These are phyloP conservation scores for Hyposoter didymator DNA, from an alignment of 2,888 invertebrate species.

Conservation along the genomic window DNA sequence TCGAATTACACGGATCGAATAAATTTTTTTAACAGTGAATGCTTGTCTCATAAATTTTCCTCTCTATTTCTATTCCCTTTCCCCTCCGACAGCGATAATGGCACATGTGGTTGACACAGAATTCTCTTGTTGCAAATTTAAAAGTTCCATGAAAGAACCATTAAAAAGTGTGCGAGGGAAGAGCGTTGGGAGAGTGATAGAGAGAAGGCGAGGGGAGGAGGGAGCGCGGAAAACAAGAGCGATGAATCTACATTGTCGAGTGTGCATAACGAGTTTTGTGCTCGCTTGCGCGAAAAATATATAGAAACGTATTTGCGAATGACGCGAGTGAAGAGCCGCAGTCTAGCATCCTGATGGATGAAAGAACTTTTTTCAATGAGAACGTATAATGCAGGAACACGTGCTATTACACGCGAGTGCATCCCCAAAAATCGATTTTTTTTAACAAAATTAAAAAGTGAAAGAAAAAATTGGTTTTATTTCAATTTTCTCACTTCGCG, in stretches of 20 bases:
- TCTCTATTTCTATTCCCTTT: constrained; percentile 18
- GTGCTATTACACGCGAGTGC: constrained; percentile 21
- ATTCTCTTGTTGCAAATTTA: constrained; percentile 38
- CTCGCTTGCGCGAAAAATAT: constrained; percentile 38
- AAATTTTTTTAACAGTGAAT: not conserved
- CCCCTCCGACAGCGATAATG: not conserved
- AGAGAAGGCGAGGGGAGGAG: not conserved
- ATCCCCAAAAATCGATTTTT: constrained; percentile 19
- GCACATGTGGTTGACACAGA: constrained; percentile 30
- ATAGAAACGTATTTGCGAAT: constrained; percentile 34
- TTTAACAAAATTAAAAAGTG: constrained; percentile 2
- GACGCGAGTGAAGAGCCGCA: constrained; percentile 54
- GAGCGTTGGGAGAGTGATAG: constrained; percentile 25
- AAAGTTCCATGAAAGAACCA: constrained; percentile 24
- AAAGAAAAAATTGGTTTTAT: not conserved
- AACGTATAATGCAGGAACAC: constrained; percentile 35
- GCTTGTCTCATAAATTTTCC: not conserved
- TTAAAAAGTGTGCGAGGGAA: constrained; percentile 11
- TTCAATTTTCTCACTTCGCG: not conserved
- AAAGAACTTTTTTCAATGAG: constrained; percentile 38
- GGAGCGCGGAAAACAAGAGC: constrained; percentile 1
- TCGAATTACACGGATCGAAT: not conserved
- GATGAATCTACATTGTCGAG: constrained; percentile 51
- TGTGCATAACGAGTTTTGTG: constrained; percentile 31
- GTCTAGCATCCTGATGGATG: constrained; percentile 27